Percentiles rank a stretch among this genome's conserved stretches.
These are phyloP conservation scores for Vombatus ursinus DNA, from an alignment of 2,113 vertebrate genomes.

Conservation along the genomic window DNA sequence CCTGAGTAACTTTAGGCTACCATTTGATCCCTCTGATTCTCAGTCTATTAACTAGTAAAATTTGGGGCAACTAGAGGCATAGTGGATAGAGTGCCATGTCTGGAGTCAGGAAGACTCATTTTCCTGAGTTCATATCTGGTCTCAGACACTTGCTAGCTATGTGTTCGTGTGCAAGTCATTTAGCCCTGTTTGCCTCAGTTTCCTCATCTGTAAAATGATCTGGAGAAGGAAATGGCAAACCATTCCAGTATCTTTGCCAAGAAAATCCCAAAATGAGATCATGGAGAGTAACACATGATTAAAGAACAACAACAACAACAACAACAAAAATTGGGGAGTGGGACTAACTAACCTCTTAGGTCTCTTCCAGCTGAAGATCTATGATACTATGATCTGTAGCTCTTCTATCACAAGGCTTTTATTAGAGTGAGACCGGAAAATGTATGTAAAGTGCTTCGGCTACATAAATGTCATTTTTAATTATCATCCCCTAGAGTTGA, in stretches of 20 bases:
- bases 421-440: neutral
- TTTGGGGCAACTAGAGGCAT: neutral
- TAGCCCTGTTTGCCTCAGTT: too few species aligned
- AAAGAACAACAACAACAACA: too few species aligned
- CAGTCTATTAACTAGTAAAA: neutral
- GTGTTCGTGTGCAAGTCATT: too few species aligned
- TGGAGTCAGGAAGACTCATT: too few species aligned
- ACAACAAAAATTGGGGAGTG: neutral
- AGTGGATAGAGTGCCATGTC: too few species aligned
- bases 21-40: neutral
- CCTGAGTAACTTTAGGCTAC: neutral
- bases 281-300: too few species aligned
- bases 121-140: too few species aligned
- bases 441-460: neutral
- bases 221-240: too few species aligned
- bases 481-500: neutral
- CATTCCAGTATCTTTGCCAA: too few species aligned
- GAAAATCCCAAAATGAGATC: too few species aligned
- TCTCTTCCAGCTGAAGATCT: neutral
- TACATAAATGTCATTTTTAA: neutral
- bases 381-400: neutral
- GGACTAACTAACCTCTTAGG: neutral
- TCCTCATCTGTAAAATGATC: too few species aligned
- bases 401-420: neutral
- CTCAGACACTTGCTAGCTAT: too few species aligned